Evolutionary conservation across 1,140 invertebrate genomes (phyloP), one percentile per base, ranked within the genome.

Genomic region (Solenopsis fugax): DNA sequence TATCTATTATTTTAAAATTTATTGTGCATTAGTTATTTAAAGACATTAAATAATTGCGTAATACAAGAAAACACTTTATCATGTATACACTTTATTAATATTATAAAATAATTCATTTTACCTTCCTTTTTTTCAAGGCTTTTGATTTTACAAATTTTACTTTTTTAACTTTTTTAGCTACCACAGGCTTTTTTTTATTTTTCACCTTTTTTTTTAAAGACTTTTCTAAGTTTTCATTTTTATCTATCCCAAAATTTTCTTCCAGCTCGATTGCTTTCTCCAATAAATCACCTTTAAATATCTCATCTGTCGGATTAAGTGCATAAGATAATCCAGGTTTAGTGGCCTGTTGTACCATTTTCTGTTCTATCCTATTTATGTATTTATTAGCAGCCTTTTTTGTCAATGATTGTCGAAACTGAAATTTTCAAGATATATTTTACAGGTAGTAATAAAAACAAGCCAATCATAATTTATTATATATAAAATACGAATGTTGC

Each of bases 321-420:
- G 96, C 93, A 91, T 98, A 98, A 1, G 97, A 96, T 77, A 96
- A 95, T 89, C 97, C 96, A 5, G 98, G 97, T 91, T 96, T 97
- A 10, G 96, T 97, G 5, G 96, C 96, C 92, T 97, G 96, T 90
- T 96, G 96, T n/a, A 96, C 95, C 37, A 97, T 96, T 95, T 98
- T 98, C 88, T 98, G 97, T 89, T 98, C 96, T 52, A 98, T 95
- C 89, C 97, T 96, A 84, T 97, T 97, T 29, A 97, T 95, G 93
- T 98, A 99, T 93, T 98, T 98, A 72, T 96, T 95, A 87, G 96
- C 97, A 87, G 97, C 97, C 82, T 96, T 96, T 92, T 97, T 96
- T 69, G 96, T 96, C 4, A 98, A 91, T 48, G 96, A 95, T 94
- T 97, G 96, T 65, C 98, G 96, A 92, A 97, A 96, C 96, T 97